Percentiles rank a stretch among this genome's conserved stretches.
phyloP scores from a whole-genome alignment of 2,888 invertebrate species.

The Acronicta aceris region DNA sequence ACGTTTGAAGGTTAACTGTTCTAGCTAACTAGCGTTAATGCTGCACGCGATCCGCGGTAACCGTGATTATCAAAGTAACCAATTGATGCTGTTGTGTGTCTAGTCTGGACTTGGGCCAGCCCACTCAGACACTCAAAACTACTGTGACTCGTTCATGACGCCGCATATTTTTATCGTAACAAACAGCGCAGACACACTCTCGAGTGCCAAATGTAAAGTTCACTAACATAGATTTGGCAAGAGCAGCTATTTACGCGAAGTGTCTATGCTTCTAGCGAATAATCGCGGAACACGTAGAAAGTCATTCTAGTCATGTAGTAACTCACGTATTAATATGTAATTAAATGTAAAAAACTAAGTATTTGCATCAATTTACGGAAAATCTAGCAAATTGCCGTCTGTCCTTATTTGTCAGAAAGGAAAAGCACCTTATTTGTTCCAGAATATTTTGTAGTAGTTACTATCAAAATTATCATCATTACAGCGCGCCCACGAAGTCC shows the following conservation, averaged over 20 bases:
- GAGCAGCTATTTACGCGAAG: constrained; percentile 80
- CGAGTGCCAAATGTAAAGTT: constrained; percentile 88
- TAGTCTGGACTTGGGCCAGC: constrained; percentile 81
- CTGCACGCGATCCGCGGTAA: constrained; percentile 42
- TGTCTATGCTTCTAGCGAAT: constrained; percentile 72
- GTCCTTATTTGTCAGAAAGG: too few relatives aligned
- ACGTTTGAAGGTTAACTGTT: constrained; percentile 63
- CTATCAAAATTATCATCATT: neutral
- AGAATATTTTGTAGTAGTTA: neutral
- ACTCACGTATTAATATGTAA: constrained; percentile 36
- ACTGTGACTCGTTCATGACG: constrained; percentile 86
- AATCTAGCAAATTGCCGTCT: neutral
- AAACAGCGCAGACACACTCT: constrained; percentile 81
- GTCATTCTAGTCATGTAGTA: constrained; percentile 52
- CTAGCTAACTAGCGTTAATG: constrained; percentile 54
- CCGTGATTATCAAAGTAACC: constrained; percentile 57
- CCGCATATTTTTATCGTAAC: constrained; percentile 88
- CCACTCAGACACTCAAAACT: constrained; percentile 71
- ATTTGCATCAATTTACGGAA: constrained; percentile 10
- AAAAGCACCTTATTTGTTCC: too few relatives aligned
- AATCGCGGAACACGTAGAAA: constrained; percentile 62
- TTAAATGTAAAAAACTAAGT: constrained; percentile 19
- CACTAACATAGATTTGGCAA: constrained; percentile 88
- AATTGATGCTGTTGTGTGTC: constrained; percentile 61
- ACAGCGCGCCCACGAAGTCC: too few relatives aligned